phyloP scores from a whole-genome alignment of 2,113 vertebrate species.

The Pangasianodon hypophthalmus region DNA sequence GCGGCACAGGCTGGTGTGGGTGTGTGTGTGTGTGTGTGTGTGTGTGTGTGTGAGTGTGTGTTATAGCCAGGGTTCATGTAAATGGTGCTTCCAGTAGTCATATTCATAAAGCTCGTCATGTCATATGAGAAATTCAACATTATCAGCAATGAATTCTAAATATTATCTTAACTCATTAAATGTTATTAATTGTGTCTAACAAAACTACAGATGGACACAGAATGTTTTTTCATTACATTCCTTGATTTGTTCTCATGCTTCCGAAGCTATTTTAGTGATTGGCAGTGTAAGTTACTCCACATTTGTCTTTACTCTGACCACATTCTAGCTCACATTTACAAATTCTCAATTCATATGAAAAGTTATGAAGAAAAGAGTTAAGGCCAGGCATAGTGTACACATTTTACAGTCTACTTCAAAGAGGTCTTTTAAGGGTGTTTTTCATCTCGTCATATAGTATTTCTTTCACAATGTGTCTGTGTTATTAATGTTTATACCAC shows the following conservation, averaged over 20 bases:
- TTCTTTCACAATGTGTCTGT: not conserved
- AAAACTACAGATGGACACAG: not conserved
- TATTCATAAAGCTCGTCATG: not conserved
- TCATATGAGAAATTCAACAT: not conserved
- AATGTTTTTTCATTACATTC: not conserved
- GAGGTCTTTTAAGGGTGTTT: not conserved
- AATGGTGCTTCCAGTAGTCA: not conserved
- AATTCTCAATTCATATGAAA: not conserved
- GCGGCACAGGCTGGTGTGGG: constrained; percentile 2
- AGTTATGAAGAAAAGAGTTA: not conserved
- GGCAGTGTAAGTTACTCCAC: not conserved
- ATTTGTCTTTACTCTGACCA: not conserved
- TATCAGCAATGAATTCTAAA: not conserved
- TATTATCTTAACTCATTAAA: not conserved
- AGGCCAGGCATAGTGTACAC: not conserved
- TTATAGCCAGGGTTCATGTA: constrained; percentile 1
- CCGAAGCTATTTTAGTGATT: too few species aligned
- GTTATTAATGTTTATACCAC: not conserved
- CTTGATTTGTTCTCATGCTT: not conserved
- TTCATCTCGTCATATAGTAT: not conserved
- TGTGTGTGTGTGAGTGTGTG: not conserved
- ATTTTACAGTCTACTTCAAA: not conserved
- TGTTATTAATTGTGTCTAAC: not conserved
- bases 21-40: constrained; percentile 29
- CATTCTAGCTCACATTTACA: not conserved